Evolutionary conservation across 2,797 vertebrate genomes (phyloP).

Genomic region (Nannoperca australis): DNA sequence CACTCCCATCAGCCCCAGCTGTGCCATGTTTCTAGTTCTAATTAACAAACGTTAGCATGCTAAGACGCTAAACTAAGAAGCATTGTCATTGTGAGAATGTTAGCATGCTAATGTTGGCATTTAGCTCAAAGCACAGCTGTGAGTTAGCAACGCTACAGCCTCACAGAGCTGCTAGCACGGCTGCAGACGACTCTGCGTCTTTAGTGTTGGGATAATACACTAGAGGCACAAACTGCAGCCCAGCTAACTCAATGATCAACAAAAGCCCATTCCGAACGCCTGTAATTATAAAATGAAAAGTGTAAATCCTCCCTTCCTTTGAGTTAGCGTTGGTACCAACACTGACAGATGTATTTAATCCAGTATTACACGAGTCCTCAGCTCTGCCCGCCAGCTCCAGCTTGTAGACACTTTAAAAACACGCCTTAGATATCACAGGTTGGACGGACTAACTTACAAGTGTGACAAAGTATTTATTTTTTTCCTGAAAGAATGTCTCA

Average conservation of each 20-base stretch:
- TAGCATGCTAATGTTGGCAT: neutral
- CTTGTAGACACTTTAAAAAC: slow-evolving; percentile 80
- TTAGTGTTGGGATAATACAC: neutral
- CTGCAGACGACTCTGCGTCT: neutral
- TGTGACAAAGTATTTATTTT: slow-evolving; percentile 87
- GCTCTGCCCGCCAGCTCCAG: slow-evolving; percentile 47
- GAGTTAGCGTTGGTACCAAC: neutral
- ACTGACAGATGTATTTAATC: slow-evolving; percentile 18
- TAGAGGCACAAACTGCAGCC: slow-evolving; percentile 12
- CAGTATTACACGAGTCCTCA: neutral
- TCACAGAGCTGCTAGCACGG: neutral
- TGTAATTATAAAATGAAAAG: slow-evolving; percentile 1
- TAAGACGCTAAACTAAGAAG: neutral
- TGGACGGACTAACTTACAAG: slow-evolving; percentile 69
- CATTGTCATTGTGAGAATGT: neutral
- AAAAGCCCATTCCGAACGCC: neutral
- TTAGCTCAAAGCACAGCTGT: neutral
- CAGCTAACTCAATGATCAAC: neutral
- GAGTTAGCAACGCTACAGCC: no score
- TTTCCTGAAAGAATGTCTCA: slow-evolving; percentile 85
- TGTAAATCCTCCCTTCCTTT: neutral
- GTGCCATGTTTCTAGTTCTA: neutral
- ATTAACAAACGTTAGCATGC: neutral
- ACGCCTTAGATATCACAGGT: slow-evolving; percentile 82
- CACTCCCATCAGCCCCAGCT: no score